A percentile compares a stretch with the other conserved stretches of the same genome.
These are phyloP conservation scores for Itoplectis maculator DNA, from an alignment of 2,888 invertebrate genomes.

Conservation along the genomic window DNA sequence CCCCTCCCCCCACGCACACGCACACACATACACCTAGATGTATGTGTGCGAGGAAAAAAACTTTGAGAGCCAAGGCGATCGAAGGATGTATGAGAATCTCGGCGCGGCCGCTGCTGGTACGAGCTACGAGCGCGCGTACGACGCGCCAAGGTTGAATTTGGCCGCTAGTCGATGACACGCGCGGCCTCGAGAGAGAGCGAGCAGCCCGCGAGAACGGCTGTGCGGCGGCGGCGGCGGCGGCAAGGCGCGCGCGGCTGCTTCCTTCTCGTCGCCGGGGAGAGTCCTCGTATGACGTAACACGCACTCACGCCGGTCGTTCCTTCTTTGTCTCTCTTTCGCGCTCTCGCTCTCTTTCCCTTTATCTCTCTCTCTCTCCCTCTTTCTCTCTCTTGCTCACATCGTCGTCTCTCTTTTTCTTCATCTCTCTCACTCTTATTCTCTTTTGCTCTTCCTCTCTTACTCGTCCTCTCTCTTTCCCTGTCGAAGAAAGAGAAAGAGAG, in stretches of 20 bases:
- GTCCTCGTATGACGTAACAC: conserved; percentile 66
- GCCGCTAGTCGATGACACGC: conserved; percentile 61
- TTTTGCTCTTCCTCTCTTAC: no score
- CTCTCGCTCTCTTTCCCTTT: conserved; percentile 21
- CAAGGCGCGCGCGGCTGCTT: conserved; percentile 35
- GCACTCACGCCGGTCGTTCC: conserved; percentile 47
- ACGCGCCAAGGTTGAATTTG: conserved; percentile 63
- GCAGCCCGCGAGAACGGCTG: conserved; percentile 30
- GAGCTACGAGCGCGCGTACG: no score
- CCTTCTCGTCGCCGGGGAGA: conserved; percentile 60
- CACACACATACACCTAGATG: no score
- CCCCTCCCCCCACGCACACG: not conserved
- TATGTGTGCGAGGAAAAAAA: conserved; percentile 6
- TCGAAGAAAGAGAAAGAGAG: no score
- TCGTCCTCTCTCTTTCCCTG: no score
- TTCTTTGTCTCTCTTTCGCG: conserved; percentile 17
- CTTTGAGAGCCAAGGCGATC: not conserved
- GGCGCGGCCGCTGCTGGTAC: not conserved
- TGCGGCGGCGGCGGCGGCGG: no score
- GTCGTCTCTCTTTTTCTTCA: not conserved
- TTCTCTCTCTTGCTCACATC: not conserved
- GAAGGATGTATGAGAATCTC: conserved; percentile 30
- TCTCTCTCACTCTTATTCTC: no score
- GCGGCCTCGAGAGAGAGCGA: conserved; percentile 55
- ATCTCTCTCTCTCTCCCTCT: conserved; percentile 1